Evolutionary conservation across 2,888 invertebrate species (phyloP).

Genomic region (Drosophila borealis): DNA sequence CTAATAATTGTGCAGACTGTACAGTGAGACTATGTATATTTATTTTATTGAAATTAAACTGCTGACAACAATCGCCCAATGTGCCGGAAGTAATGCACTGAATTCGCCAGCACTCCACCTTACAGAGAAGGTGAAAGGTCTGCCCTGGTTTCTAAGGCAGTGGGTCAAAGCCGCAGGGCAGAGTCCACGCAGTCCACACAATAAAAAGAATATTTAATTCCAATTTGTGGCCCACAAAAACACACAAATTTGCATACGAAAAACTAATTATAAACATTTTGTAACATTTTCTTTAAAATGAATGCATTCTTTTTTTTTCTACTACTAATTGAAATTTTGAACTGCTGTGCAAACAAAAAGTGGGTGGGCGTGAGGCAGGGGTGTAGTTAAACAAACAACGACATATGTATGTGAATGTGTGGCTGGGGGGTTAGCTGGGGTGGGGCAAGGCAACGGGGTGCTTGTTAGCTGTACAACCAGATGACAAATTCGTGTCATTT

Average conservation of each 20-base stretch:
- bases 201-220: conserved; percentile 70
- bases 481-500: conserved; percentile 78
- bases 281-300: conserved; percentile 50
- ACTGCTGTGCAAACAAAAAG: conserved; percentile 71
- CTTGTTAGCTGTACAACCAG: conserved; percentile 47
- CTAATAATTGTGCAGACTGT: conserved; percentile 28
- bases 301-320: conserved; percentile 6
- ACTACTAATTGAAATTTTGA: conserved; percentile 72
- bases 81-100: conserved; percentile 32
- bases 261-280: conserved; percentile 76
- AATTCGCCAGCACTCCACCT: conserved; percentile 5
- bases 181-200: conserved; percentile 12
- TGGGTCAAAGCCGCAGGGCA: conserved; percentile 66
- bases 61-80: conserved; percentile 23
- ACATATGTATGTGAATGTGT: conserved; percentile 59
- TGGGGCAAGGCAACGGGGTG: conserved; percentile 33
- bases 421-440: not conserved
- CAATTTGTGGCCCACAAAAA: conserved; percentile 55
- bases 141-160: conserved; percentile 34
- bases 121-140: conserved; percentile 18
- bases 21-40: conserved; percentile 11
- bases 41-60: conserved; percentile 37
- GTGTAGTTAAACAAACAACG: conserved; percentile 69
- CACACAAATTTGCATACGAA: conserved; percentile 70
- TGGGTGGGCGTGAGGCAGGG: conserved; percentile 28